Conservation (phyloP, 2,888 invertebrate genomes). For the Melangyna quadrimaculata region DNA sequence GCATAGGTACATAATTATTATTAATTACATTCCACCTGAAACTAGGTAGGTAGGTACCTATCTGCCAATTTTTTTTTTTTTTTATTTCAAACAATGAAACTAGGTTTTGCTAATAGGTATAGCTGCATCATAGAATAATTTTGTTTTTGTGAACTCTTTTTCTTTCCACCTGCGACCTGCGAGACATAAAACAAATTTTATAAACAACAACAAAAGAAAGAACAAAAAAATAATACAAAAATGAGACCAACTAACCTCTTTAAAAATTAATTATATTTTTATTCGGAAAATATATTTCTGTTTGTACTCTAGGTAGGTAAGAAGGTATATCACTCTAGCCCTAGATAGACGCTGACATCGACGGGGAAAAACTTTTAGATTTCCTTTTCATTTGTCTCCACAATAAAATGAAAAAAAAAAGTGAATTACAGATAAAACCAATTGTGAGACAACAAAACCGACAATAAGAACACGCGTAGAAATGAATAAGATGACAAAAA, state of each 20-base stretch:
- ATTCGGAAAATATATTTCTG: neutral
- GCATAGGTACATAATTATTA: neutral
- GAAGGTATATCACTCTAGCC: neutral
- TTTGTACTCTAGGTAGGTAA: neutral
- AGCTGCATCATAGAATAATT: neutral
- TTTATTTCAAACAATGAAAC: neutral
- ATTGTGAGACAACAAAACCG: slow-evolving; percentile 50
- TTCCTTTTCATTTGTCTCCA: slow-evolving; percentile 46
- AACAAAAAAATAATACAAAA: neutral
- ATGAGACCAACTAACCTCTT: slow-evolving; percentile 11
- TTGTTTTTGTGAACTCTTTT: neutral
- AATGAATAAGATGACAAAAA: slow-evolving; percentile 11
- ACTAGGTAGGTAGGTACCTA: neutral
- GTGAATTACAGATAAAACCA: slow-evolving; percentile 22
- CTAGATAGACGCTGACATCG: neutral
- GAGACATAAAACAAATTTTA: neutral
- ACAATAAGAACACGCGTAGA: slow-evolving; percentile 52
- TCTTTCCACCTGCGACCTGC: neutral
- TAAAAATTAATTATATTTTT: neutral
- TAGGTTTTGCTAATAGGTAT: neutral
- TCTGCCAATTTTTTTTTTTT: neutral
- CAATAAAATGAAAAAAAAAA: slow-evolving; percentile 14
- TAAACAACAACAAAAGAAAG: neutral
- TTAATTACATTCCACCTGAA: neutral
- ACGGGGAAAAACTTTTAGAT: slow-evolving; percentile 20